A percentile compares a stretch with the other conserved stretches of the same genome.
phyloP scores from a whole-genome alignment of 2,888 invertebrate species.

The Schrankia costaestrigalis region DNA sequence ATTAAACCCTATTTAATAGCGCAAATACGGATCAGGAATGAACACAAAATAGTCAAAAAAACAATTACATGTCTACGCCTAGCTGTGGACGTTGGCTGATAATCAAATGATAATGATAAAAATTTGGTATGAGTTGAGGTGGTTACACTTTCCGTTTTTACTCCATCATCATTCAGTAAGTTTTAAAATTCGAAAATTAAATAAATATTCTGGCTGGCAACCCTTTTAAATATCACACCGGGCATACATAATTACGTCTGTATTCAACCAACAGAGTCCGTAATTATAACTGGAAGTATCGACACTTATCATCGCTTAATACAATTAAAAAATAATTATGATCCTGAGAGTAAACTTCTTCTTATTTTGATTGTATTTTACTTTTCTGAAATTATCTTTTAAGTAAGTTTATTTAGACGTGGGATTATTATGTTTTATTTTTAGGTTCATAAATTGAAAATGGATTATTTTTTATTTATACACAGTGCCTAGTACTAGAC shows the following conservation, averaged over 20 bases:
- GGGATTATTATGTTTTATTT: no score
- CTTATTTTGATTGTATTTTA: slow-evolving; percentile 12
- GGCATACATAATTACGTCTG: slow-evolving; percentile 45
- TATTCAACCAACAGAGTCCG: slow-evolving; percentile 25
- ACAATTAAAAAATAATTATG: slow-evolving; percentile 56
- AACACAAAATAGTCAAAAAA: no score
- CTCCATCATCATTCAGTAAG: no score
- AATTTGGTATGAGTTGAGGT: background rate
- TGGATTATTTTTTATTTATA: no score
- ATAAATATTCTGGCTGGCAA: no score
- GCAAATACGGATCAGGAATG: no score
- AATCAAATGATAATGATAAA: no score
- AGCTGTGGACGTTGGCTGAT: background rate
- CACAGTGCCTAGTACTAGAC: no score
- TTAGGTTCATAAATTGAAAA: no score
- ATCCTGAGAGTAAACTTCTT: slow-evolving; percentile 20
- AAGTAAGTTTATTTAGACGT: slow-evolving; percentile 5
- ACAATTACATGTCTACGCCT: background rate
- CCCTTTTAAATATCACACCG: no score
- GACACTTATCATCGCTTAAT: slow-evolving; percentile 53
- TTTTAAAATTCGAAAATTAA: background rate
- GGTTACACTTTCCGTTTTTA: no score
- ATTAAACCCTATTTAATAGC: no score
- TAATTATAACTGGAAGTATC: slow-evolving; percentile 55
- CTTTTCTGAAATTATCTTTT: slow-evolving; percentile 5